A percentile compares a stretch with the other conserved stretches of the same genome.
These are phyloP conservation scores for Anguilla obscura DNA, from an alignment of 2,797 vertebrate genomes.

Conservation along the genomic window DNA sequence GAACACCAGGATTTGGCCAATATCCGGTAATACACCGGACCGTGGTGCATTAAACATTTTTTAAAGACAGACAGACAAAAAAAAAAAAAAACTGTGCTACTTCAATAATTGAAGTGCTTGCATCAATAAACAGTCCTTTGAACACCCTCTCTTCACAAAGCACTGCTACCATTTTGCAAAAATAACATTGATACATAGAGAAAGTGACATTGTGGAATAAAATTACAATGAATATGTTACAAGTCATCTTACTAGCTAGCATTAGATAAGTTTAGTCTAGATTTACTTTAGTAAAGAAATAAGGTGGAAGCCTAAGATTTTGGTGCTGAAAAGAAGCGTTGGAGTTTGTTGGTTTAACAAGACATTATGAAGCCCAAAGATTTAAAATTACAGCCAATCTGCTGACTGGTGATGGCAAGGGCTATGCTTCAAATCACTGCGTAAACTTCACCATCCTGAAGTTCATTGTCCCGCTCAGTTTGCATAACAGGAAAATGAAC, in stretches of 20 bases:
- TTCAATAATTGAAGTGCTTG: too few relatives aligned
- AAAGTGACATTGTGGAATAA: neutral
- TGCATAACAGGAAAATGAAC: neutral
- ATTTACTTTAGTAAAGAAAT: neutral
- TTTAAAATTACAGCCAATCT: neutral
- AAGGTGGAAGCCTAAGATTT: neutral
- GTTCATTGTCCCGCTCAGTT: too few relatives aligned
- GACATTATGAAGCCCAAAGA: neutral
- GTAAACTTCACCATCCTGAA: neutral
- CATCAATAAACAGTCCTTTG: neutral
- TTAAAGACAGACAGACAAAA: too few relatives aligned
- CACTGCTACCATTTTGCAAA: neutral
- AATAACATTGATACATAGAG: neutral
- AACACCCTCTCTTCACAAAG: neutral
- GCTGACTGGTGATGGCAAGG: neutral
- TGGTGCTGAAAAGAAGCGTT: neutral
- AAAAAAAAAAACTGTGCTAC: too few relatives aligned
- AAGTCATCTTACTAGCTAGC: neutral
- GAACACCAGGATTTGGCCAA: neutral
- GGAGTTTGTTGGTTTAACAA: neutral
- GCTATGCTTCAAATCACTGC: neutral
- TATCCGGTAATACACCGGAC: neutral
- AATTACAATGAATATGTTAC: neutral
- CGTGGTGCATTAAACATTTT: too few relatives aligned
- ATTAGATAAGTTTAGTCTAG: neutral